A percentile compares a stretch with the other conserved stretches of the same genome.
Evolutionary conservation across 2,797 vertebrate species (phyloP).

Genomic region (Amblyraja radiata): DNA sequence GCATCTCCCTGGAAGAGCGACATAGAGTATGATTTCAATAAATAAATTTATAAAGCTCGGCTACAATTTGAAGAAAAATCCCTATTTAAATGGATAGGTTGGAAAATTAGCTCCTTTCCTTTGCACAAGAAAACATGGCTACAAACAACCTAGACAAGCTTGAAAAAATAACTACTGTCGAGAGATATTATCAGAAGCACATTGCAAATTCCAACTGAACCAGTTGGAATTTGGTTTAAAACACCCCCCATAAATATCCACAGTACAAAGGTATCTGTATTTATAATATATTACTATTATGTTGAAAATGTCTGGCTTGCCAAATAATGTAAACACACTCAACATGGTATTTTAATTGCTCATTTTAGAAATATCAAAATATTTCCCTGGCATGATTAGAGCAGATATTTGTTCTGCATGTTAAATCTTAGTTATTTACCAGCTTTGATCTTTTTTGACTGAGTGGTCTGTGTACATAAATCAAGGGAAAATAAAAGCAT

Average conservation of each 20-base stretch:
- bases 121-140: not conserved
- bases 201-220: not conserved
- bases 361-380: conserved; percentile 19
- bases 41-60: too few relatives aligned
- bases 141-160: not conserved
- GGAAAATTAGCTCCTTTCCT: not conserved
- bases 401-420: not conserved
- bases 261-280: not conserved
- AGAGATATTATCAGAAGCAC: not conserved
- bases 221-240: not conserved
- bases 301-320: not conserved
- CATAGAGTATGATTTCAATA: too few relatives aligned
- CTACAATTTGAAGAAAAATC: not conserved
- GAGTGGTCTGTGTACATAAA: not conserved
- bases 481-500: not conserved
- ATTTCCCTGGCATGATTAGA: not conserved
- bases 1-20: too few relatives aligned
- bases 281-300: not conserved
- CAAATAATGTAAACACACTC: conserved; percentile 16
- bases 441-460: not conserved
- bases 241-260: not conserved
- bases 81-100: not conserved
- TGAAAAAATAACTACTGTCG: not conserved
- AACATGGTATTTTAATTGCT: conserved; percentile 8
- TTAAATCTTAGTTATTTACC: not conserved